phyloP scores from a whole-genome alignment of 2,113 vertebrate genomes.

The Gopherus evgoodei region DNA sequence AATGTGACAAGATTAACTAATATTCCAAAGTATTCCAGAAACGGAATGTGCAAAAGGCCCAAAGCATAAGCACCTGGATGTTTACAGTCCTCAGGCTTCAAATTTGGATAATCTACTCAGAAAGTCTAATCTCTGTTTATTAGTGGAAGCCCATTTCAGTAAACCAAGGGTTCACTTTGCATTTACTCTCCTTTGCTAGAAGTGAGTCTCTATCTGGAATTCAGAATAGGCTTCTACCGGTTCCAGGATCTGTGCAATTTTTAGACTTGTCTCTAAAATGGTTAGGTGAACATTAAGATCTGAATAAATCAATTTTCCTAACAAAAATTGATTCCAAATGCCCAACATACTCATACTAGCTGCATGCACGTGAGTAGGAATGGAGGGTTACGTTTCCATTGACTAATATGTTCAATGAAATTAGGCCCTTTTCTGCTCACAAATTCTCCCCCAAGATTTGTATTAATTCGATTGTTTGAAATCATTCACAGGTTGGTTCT shows the following conservation, averaged over 20 bases:
- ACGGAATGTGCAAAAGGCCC: accelerated
- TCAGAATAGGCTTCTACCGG: accelerated
- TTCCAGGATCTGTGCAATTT: accelerated
- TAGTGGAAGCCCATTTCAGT: not conserved
- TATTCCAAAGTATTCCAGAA: accelerated
- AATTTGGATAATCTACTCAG: accelerated
- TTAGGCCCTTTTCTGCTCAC: not conserved
- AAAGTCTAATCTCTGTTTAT: accelerated
- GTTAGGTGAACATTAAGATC: accelerated
- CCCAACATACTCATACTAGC: not conserved
- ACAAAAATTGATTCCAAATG: not conserved
- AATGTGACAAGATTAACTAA: accelerated
- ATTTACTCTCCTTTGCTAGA: not conserved
- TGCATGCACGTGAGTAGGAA: accelerated
- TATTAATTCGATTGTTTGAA: not conserved
- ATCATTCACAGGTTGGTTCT: not conserved
- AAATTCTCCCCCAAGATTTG: not conserved
- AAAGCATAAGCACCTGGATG: accelerated
- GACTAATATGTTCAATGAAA: not conserved
- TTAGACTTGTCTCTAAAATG: not conserved
- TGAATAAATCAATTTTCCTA: not conserved
- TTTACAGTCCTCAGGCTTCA: not conserved
- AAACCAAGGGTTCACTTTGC: accelerated
- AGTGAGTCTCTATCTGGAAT: accelerated
- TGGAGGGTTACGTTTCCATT: not conserved